Evolutionary conservation across 2,113 vertebrate genomes (phyloP).

Genomic region (Mola mola): DNA sequence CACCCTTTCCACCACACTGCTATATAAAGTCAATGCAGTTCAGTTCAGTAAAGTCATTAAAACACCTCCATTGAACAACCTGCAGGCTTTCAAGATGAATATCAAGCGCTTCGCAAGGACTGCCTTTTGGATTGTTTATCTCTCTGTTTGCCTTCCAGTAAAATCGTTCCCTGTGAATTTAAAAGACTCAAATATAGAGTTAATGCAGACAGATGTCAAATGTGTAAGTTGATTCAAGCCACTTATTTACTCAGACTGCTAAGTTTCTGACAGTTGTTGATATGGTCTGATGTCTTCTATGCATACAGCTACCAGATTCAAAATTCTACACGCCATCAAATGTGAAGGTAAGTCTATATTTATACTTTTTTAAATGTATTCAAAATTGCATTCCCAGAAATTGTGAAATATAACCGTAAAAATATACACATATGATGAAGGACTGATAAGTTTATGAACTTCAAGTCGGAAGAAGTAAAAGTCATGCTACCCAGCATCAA

Average conservation of each 20-base stretch:
- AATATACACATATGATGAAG: background rate
- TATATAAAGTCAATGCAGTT: conserved; percentile 75
- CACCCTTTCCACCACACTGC: conserved; percentile 81
- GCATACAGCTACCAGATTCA: accelerated
- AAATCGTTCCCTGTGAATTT: accelerated
- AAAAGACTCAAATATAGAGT: accelerated
- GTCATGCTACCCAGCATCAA: conserved; percentile 38
- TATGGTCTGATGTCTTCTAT: conserved; percentile 1
- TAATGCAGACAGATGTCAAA: accelerated
- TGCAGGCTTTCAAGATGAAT: conserved; percentile 25
- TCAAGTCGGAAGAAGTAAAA: too few relatives aligned
- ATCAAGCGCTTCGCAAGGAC: conserved; percentile 59
- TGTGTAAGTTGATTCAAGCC: conserved; percentile 60
- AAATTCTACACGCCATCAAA: conserved; percentile 39
- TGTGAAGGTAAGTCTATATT: conserved; percentile 49
- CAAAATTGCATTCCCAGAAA: background rate
- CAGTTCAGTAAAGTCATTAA: conserved; percentile 18
- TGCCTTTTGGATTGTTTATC: conserved; percentile 38
- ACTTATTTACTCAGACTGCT: background rate
- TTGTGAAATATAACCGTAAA: background rate
- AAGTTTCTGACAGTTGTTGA: conserved; percentile 6
- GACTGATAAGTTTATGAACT: background rate
- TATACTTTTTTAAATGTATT: background rate
- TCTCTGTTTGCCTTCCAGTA: conserved; percentile 23
- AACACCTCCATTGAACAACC: conserved; percentile 20